Base-by-base conservation (phyloP, 2,888 invertebrate species). In the Torymus tubicola region DNA sequence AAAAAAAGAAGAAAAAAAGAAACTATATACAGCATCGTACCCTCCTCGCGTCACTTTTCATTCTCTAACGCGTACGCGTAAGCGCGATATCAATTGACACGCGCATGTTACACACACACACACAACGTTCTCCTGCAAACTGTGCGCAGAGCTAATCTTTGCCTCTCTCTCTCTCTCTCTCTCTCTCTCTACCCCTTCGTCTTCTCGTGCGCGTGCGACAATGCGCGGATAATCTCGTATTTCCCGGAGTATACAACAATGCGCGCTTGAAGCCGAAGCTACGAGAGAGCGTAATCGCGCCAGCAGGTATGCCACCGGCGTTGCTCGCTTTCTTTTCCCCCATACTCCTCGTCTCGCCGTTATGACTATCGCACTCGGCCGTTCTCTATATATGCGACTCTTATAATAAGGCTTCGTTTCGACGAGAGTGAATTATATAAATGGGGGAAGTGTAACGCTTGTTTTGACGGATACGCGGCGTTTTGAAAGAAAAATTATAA, bases 221-320 rank as follows among this genome's bases (percentile, higher is more conserved):
- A 85, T 86, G 84, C 84, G 82, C 83, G 85, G 85, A 85, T 85
- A 85, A 86, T 86, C 86, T 85, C 81, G 78, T 83, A 83, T 85
- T 84, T 85, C 82, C 78, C 55, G 63, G 42, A 61, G 16, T 4
- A 18, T 18, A 10, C 69, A 74, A 85, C 83, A 85, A 85, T 84
- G 67, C 73, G 61, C 67, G n/a, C 67, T n/a, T 8, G 52, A 61
- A 64, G 58, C 74, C 42, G 61, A 68, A 64, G 58, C 69, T 61
- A 24, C 50, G 57, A 64, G 73, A 58, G 21, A 21, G 12, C 10
- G 64, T 21, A 65, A 71, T 77, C 67, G 67, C 65, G 50, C 14
- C 52, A 57, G 42, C 78, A 79, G 73, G 69, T 78, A 72, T 63
- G 50, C 52, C 21, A 53, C 5, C 4, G 53, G 2, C n/a, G 50